A percentile compares a stretch with the other conserved stretches of the same genome.
Conservation (phyloP, 2,113 vertebrate species). For the Actenoides hombroni region DNA sequence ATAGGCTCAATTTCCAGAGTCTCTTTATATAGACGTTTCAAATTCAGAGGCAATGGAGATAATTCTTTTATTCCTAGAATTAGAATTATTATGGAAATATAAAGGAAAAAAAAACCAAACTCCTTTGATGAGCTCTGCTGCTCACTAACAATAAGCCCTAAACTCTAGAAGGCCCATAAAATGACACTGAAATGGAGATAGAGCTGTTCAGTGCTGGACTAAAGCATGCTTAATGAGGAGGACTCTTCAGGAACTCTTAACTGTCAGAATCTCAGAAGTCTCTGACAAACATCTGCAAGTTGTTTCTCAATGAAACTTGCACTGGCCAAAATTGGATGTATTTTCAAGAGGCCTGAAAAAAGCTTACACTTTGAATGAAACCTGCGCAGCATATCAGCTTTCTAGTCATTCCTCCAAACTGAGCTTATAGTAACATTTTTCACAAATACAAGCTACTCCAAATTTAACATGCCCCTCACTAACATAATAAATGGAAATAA, state of each 20-base stretch:
- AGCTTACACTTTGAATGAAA: background rate
- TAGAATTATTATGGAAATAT: slow-evolving; percentile 18
- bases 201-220: background rate
- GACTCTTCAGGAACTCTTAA: background rate
- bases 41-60: slow-evolving; percentile 88
- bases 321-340: background rate
- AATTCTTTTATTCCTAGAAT: slow-evolving; percentile 89
- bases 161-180: background rate
- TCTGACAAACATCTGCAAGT: background rate
- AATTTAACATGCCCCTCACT: background rate
- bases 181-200: background rate
- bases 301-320: background rate
- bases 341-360: background rate
- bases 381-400: background rate
- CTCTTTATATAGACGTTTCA: slow-evolving; percentile 88
- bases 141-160: background rate
- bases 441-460: background rate
- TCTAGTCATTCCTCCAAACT: background rate
- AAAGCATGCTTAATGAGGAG: background rate
- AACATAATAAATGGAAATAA: background rate
- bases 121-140: background rate
- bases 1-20: slow-evolving; percentile 90
- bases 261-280: background rate
- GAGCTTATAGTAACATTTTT: background rate
- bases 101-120: background rate